phyloP scores from a whole-genome alignment of 2,888 invertebrate species.

The Hydraecia micacea region DNA sequence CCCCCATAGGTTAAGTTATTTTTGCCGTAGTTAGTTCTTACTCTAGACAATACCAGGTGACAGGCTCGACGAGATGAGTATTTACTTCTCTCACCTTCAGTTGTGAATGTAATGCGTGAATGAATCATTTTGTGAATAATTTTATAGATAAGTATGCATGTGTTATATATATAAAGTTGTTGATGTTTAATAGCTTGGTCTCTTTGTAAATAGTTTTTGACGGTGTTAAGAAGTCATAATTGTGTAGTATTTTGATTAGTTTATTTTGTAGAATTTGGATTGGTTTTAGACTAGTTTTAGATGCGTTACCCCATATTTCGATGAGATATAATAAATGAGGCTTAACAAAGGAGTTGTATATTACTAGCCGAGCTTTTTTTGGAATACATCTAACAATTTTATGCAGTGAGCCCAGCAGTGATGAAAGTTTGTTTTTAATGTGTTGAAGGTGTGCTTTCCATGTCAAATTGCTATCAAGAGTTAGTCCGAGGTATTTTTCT shows the following conservation, averaged over 20 bases:
- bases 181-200: background rate
- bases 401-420: background rate
- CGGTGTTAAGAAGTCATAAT: background rate
- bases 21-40: background rate
- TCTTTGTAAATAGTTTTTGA: background rate
- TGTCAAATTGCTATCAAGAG: no score
- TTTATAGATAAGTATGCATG: background rate
- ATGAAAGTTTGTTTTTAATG: background rate
- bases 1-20: background rate
- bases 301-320: background rate
- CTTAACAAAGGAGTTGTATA: conserved; percentile 2
- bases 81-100: background rate
- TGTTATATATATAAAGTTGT: background rate
- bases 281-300: background rate
- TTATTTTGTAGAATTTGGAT: background rate
- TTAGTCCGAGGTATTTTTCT: no score
- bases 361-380: background rate
- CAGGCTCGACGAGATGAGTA: background rate
- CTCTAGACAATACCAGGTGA: background rate
- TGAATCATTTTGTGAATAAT: background rate
- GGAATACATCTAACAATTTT: background rate
- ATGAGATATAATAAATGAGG: background rate
- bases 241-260: background rate
- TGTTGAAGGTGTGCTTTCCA: background rate
- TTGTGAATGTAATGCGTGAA: background rate